Conservation (phyloP, 2,113 vertebrate species). For the Pygoscelis adeliae region DNA sequence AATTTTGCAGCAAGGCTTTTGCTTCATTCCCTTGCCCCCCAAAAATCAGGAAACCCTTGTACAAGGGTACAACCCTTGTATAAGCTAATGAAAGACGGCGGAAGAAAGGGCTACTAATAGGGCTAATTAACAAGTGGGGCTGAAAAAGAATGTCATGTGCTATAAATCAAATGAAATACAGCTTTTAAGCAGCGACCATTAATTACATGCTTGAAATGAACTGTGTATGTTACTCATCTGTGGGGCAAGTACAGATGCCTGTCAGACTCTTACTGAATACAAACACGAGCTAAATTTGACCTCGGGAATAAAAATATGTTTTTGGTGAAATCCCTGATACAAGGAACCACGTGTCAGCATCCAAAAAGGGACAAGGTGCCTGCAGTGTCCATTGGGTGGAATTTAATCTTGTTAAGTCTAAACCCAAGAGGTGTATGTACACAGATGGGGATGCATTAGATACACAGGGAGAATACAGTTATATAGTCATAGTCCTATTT, state of each 20-base stretch:
- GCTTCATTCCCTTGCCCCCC: not conserved
- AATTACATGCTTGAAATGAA: conserved; percentile 46
- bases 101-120: not conserved
- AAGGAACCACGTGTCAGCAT: not conserved
- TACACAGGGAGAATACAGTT: not conserved
- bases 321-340: not conserved
- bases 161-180: conserved; percentile 46
- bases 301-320: accelerated
- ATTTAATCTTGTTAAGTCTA: not conserved
- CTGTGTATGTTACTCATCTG: not conserved
- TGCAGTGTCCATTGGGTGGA: not conserved
- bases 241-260: not conserved
- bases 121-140: not conserved
- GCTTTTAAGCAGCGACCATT: not conserved
- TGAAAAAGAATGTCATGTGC: conserved; percentile 14
- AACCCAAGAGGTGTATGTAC: not conserved
- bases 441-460: not conserved
- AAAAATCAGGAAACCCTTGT: not conserved
- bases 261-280: not conserved
- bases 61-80: no score
- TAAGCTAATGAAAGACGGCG: not conserved
- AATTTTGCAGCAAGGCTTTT: not conserved
- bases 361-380: not conserved
- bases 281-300: not conserved
- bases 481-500: not conserved